A percentile compares a stretch with the other conserved stretches of the same genome.
These are phyloP conservation scores for Myripristis murdjan DNA, from an alignment of 2,797 vertebrate genomes.

Conservation along the genomic window DNA sequence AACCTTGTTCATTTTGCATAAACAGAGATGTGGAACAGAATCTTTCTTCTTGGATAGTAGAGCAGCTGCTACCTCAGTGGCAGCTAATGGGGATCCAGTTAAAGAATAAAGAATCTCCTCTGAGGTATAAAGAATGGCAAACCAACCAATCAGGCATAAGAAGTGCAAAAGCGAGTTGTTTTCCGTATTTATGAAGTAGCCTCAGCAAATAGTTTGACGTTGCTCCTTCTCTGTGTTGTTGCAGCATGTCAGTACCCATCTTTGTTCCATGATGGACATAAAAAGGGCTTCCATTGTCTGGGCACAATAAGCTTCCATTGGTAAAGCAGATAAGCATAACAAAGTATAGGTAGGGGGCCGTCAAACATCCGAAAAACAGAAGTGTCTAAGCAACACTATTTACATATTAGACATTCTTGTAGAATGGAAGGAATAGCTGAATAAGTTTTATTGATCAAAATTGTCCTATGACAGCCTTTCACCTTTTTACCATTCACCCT, in stretches of 20 bases:
- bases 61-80: no score
- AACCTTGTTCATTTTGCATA: neutral
- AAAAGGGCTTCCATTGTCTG: slow-evolving; percentile 83
- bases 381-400: slow-evolving; percentile 83
- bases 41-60: neutral
- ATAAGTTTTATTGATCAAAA: slow-evolving; percentile 74
- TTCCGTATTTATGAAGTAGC: slow-evolving; percentile 51
- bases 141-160: neutral
- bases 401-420: slow-evolving; percentile 78
- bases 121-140: neutral
- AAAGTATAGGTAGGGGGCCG: slow-evolving; percentile 88
- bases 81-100: no score
- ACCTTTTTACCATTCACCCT: slow-evolving; percentile 21
- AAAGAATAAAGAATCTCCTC: no score
- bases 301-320: slow-evolving; percentile 83
- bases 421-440: slow-evolving; percentile 64
- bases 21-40: neutral
- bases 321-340: slow-evolving; percentile 86
- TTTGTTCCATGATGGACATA: slow-evolving; percentile 92
- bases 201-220: slow-evolving; percentile 79
- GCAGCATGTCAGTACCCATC: slow-evolving; percentile 86
- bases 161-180: neutral
- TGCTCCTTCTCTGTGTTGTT: slow-evolving; percentile 88
- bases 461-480: slow-evolving; percentile 51
- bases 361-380: slow-evolving; percentile 82